Base-by-base conservation (phyloP, 2,888 invertebrate species). In the Kuschelorhynchus macadamiae region DNA sequence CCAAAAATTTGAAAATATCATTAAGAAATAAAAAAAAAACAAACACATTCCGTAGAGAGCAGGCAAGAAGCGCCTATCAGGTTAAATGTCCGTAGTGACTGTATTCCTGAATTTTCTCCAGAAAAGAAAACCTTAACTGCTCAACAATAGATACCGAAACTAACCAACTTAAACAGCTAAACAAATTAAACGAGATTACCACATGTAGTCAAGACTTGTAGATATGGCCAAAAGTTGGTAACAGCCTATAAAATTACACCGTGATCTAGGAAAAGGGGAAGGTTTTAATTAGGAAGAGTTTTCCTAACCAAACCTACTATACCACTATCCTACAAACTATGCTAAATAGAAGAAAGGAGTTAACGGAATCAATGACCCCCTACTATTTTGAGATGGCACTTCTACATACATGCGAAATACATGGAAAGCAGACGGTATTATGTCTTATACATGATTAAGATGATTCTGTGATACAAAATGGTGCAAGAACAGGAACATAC, bases 211-310 rank as follows among this genome's bases (percentile, higher is more conserved):
- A 11, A 25, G 66, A 18, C 42, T 74, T 9, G 30, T 33, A 9
- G 75, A 71, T 2, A 32, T 72, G 25, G 72, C 74, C 8, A 57
- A 55, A 41, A 67, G 18, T 16, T 74, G 74, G 74, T 72, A 71
- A 21, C 63, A 71, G 63, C 18, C 61, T 74, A 21, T 12, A 63
- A 8, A 12, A 41, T 12, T 72, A 70, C 39, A n/a, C 72, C n/a
- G 39, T 52, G 9, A 68, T 56, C 5, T 74, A 73, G 72, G 36
- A 25, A 1, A 63, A 72, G 44, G 70, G 70, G 70, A 72, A 72
- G 11, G 5, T 11, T 2, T 36, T 36, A 11, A 11, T 32, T 12
- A 36, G 11, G 11, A 36, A 36, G 7, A 42, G 42, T 42, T 42
- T 42, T 17, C 42, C 42, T 17, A 16, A 42, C 11, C 42, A 42